Conservation (phyloP, 1,140 invertebrate genomes). For the Panagrolaimus sp. region DNA sequence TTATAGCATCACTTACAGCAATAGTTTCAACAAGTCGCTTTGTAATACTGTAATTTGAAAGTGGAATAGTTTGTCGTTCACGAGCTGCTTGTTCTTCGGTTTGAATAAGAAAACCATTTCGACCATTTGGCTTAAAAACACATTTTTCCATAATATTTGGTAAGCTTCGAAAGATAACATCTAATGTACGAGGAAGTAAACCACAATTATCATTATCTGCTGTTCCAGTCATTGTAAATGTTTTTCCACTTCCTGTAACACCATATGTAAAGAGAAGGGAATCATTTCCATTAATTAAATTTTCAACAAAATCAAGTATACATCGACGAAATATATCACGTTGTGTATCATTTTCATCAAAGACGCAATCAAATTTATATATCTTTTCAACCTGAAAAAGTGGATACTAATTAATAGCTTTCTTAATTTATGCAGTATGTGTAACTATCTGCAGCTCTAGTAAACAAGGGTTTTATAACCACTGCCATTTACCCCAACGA, state of each 20-base stretch:
- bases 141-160: constrained; percentile 36
- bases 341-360: constrained; percentile 71
- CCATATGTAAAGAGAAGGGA: constrained; percentile 60
- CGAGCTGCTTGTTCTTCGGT: constrained; percentile 21
- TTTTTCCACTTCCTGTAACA: constrained; percentile 37
- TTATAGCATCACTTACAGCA: too few relatives aligned
- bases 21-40: too few relatives aligned
- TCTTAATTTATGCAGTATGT: too few relatives aligned
- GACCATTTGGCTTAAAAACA: constrained; percentile 44
- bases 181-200: constrained; percentile 45
- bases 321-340: constrained; percentile 77
- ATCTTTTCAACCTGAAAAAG: constrained; percentile 42
- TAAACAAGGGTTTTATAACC: too few relatives aligned
- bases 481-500: too few relatives aligned
- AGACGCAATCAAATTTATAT: constrained; percentile 69
- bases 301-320: constrained; percentile 76
- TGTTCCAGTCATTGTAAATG: constrained; percentile 50
- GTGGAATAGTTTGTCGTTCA: too few relatives aligned
- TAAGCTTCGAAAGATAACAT: constrained; percentile 50
- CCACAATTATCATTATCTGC: constrained; percentile 22
- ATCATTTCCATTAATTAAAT: constrained; percentile 69
- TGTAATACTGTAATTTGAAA: too few relatives aligned
- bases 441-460: too few relatives aligned
- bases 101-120: constrained; percentile 41
- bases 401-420: too few relatives aligned